These are phyloP conservation scores for Cylindroiulus punctatus DNA, from an alignment of 2,888 invertebrate species.

Conservation along the genomic window DNA sequence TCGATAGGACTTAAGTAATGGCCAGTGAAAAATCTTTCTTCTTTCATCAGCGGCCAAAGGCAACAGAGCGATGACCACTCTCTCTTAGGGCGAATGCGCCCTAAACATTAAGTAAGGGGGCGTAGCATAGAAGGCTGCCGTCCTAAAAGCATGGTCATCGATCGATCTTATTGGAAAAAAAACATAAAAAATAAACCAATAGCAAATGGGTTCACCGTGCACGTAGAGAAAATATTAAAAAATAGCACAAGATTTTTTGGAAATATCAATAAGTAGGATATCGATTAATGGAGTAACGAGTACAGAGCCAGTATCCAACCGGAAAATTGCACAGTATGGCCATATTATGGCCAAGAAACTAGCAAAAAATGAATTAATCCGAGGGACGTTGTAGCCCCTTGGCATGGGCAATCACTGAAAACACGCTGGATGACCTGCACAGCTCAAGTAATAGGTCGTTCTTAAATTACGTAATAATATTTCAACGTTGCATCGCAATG, in stretches of 20 bases:
- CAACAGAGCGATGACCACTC: neutral
- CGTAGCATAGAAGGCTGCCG: neutral
- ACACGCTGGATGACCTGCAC: neutral
- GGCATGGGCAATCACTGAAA: neutral
- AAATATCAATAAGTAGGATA: neutral
- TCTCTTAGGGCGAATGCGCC: slow-evolving; percentile 20
- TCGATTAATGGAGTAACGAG: neutral
- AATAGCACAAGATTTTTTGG: neutral
- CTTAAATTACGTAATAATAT: too few species aligned
- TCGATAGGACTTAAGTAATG: slow-evolving; percentile 35
- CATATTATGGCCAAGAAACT: too few species aligned
- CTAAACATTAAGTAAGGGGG: slow-evolving; percentile 38
- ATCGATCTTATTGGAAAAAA: slow-evolving; percentile 36
- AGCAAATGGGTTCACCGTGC: neutral
- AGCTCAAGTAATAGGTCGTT: neutral
- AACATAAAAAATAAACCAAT: neutral
- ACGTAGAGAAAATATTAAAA: neutral
- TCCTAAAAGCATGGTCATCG: slow-evolving; percentile 23
- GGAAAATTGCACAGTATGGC: too few species aligned
- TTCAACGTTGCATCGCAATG: too few species aligned
- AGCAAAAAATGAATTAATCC: too few species aligned
- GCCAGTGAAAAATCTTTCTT: slow-evolving; percentile 32
- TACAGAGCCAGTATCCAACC: too few species aligned
- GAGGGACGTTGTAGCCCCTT: neutral
- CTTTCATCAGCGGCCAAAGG: slow-evolving; percentile 17